Percentiles rank a stretch among this genome's conserved stretches.
These are phyloP conservation scores for Miniopterus natalensis DNA, from an alignment of 2,113 vertebrate genomes.

Conservation along the genomic window DNA sequence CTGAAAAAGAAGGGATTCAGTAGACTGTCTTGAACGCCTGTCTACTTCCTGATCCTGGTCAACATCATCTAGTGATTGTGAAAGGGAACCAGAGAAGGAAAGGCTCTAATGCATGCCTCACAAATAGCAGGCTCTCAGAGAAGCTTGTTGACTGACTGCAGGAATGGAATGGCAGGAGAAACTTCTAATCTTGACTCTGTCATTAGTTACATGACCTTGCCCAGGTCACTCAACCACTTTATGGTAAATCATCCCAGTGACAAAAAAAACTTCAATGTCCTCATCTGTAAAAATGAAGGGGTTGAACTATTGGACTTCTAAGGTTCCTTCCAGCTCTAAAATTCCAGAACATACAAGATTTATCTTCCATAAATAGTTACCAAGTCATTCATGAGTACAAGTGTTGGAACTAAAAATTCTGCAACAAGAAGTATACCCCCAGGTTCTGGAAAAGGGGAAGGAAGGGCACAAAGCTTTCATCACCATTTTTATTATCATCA, in stretches of 20 bases:
- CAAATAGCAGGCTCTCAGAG: conserved; percentile 37
- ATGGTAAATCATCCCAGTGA: conserved; percentile 65
- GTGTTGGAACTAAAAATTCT: conserved; percentile 10
- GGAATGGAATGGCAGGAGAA: conserved; percentile 47
- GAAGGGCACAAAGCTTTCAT: background rate
- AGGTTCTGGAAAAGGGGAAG: background rate
- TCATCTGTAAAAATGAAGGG: conserved; percentile 70
- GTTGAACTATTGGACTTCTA: conserved; percentile 58
- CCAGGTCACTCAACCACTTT: conserved; percentile 66
- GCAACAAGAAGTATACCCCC: background rate
- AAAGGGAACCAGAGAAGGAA: conserved; percentile 10
- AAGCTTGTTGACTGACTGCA: background rate
- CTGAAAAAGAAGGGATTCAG: background rate
- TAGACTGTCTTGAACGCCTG: background rate
- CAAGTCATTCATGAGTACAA: conserved; percentile 39
- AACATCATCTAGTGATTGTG: background rate
- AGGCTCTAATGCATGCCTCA: background rate
- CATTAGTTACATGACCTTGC: conserved; percentile 52
- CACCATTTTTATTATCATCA: background rate
- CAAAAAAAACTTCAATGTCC: conserved; percentile 65
- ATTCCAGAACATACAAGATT: conserved; percentile 41
- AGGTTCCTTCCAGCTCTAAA: conserved; percentile 36
- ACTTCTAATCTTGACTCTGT: conserved; percentile 54
- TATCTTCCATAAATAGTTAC: conserved; percentile 50
- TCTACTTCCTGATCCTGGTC: conserved; percentile 6